Conservation (phyloP, 2,113 vertebrate species). For the Lasiurus cinereus region DNA sequence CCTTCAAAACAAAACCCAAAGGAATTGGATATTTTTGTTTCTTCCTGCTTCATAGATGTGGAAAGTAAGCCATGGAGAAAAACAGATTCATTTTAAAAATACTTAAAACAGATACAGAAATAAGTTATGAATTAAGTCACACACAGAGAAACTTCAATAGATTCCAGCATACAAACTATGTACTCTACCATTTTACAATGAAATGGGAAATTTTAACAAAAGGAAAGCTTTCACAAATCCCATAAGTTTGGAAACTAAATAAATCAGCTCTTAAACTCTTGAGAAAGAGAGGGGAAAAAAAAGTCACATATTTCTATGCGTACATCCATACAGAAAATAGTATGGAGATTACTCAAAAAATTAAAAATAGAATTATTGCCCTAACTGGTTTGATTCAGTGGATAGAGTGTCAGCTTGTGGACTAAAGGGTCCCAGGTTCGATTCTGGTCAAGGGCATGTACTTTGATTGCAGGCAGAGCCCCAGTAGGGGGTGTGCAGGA, state of each 20-base stretch:
- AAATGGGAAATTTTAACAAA: conserved; percentile 55
- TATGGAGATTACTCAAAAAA: background rate
- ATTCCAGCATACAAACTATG: background rate
- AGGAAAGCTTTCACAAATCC: background rate
- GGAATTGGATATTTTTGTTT: conserved; percentile 38
- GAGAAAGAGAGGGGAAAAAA: background rate
- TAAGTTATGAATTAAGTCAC: conserved; percentile 3
- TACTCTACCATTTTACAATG: background rate
- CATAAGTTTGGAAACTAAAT: conserved; percentile 52
- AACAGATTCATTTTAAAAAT: conserved; percentile 53
- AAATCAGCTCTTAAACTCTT: conserved; percentile 1
- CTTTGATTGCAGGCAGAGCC: too few species aligned
- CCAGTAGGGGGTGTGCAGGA: too few species aligned
- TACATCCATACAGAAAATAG: background rate
- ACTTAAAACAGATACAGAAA: conserved; percentile 39
- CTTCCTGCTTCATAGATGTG: conserved; percentile 54
- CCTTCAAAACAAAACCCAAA: conserved; percentile 61
- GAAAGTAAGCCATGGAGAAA: conserved; percentile 57
- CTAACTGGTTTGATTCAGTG: too few species aligned
- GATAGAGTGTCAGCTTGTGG: too few species aligned
- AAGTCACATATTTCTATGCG: background rate
- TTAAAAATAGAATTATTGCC: background rate
- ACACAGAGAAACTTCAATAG: conserved; percentile 31
- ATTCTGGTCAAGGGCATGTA: too few species aligned
- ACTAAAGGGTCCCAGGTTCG: too few species aligned